Evolutionary conservation across 2,797 vertebrate genomes (phyloP).

Genomic region (Chloroceryle inda): DNA sequence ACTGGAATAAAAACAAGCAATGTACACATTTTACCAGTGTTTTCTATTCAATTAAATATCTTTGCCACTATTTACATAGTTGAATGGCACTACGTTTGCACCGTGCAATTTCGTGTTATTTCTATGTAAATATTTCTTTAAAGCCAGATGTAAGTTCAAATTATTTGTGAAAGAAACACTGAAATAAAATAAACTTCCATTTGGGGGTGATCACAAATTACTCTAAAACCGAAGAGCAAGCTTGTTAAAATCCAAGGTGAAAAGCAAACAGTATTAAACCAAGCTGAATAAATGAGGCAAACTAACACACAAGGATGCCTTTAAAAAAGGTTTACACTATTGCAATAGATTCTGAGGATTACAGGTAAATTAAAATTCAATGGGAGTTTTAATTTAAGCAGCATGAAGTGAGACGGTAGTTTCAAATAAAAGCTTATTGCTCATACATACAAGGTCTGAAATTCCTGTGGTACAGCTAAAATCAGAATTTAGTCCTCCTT

Average conservation of each 20-base stretch:
- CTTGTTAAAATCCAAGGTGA: constrained; percentile 70
- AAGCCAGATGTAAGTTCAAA: constrained; percentile 77
- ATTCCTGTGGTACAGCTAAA: background rate
- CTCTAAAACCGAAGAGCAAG: constrained; percentile 44
- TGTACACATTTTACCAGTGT: constrained; percentile 76
- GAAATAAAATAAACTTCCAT: constrained; percentile 81
- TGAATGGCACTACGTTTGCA: constrained; percentile 79
- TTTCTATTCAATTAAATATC: constrained; percentile 83
- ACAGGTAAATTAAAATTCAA: background rate
- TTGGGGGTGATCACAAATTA: constrained; percentile 76
- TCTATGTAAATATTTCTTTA: constrained; percentile 84
- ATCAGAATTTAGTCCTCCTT: background rate
- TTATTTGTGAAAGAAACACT: constrained; percentile 80
- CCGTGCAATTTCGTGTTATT: constrained; percentile 72
- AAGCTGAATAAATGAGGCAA: background rate
- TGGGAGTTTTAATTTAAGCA: background rate
- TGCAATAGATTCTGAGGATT: background rate
- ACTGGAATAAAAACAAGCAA: constrained; percentile 62
- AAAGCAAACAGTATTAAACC: constrained; percentile 55
- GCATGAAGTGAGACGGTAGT: background rate
- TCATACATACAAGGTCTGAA: background rate
- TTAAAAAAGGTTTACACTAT: background rate
- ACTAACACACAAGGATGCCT: background rate
- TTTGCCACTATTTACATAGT: constrained; percentile 80
- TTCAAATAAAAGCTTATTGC: background rate